phyloP scores from a whole-genome alignment of 2,888 invertebrate genomes.

The Sphinx pinastri region DNA sequence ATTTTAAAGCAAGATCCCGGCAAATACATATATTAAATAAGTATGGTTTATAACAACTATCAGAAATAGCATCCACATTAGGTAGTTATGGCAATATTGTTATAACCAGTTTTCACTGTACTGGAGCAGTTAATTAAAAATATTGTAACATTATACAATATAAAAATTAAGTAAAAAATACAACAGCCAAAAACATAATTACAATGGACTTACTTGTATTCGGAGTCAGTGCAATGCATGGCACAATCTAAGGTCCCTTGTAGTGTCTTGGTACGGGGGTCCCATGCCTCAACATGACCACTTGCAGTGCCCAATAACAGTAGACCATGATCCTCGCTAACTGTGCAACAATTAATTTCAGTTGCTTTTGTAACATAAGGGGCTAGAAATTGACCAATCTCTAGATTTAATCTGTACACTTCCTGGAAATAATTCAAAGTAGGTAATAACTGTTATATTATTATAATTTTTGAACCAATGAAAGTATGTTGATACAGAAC shows the following conservation, averaged over 20 bases:
- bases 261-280: slow-evolving; percentile 91
- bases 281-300: slow-evolving; percentile 98
- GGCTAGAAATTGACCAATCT: slow-evolving; percentile 96
- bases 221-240: slow-evolving; percentile 81
- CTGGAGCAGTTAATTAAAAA: neutral
- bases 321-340: slow-evolving; percentile 95
- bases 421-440: slow-evolving; percentile 84
- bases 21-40: too few species aligned
- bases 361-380: slow-evolving; percentile 90
- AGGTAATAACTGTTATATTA: neutral
- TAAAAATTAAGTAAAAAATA: neutral
- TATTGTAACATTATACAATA: too few species aligned
- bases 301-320: slow-evolving; percentile 94
- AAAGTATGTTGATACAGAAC: too few species aligned
- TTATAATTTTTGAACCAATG: neutral
- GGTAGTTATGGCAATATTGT: too few species aligned
- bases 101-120: too few species aligned
- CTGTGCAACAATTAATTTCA: slow-evolving; percentile 91
- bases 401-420: slow-evolving; percentile 96
- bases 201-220: slow-evolving; percentile 65
- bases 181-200: neutral
- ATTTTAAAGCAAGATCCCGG: too few species aligned
- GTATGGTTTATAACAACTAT: too few species aligned
- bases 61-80: too few species aligned
- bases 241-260: slow-evolving; percentile 95